Conservation (phyloP, 2,113 vertebrate species). For the Ptychochromis oligacanthus region DNA sequence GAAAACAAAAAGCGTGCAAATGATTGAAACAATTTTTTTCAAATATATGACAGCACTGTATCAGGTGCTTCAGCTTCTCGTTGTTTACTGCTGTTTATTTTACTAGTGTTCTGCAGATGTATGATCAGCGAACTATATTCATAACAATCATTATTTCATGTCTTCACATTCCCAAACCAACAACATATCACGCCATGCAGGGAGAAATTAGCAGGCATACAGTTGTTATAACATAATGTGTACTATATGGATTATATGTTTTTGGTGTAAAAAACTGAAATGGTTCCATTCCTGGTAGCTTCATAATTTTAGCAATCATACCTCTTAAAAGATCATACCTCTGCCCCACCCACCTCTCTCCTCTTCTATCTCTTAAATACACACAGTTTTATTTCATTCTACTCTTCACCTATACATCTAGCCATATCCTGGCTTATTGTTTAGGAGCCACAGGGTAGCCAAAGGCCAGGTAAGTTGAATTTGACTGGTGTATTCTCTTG, state of each 20-base stretch:
- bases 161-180: too few species aligned
- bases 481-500: constrained; percentile 74
- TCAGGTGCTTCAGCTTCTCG: neutral
- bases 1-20: too few species aligned
- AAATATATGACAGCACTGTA: neutral
- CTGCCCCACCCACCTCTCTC: neutral
- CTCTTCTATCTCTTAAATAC: constrained; percentile 1
- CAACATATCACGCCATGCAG: too few species aligned
- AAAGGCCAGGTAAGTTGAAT: constrained; percentile 75
- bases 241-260: neutral
- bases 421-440: constrained; percentile 75
- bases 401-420: constrained; percentile 53
- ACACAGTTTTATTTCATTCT: constrained; percentile 33
- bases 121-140: too few species aligned
- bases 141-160: too few species aligned
- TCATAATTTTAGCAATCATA: constrained; percentile 24
- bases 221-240: neutral
- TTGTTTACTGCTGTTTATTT: neutral
- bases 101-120: neutral
- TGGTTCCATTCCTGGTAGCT: neutral
- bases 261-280: constrained; percentile 2
- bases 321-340: neutral
- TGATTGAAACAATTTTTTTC: neutral
- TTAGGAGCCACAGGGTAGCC: constrained; percentile 73
- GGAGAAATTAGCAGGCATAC: too few species aligned